phyloP scores from a whole-genome alignment of 2,113 vertebrate species.

The Halcyon malimbica region DNA sequence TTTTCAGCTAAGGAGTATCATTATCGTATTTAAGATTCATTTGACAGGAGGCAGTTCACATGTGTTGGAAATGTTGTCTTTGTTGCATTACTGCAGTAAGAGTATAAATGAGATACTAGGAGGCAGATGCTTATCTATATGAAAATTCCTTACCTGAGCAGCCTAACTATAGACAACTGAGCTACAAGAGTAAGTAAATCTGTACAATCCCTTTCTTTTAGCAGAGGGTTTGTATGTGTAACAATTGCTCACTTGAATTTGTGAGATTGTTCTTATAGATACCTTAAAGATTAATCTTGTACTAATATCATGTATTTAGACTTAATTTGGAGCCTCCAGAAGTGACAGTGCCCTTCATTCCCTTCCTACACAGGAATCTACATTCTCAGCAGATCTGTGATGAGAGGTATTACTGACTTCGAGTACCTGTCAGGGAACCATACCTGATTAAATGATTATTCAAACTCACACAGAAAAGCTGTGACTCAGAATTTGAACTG shows the following conservation, averaged over 20 bases:
- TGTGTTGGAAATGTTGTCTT: neutral
- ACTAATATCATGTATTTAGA: neutral
- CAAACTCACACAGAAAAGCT: neutral
- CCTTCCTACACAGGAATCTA: neutral
- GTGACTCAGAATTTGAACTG: neutral
- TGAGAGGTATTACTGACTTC: neutral
- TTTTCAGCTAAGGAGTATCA: neutral
- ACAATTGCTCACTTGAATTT: neutral
- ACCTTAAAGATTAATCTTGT: neutral
- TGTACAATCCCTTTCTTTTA: neutral
- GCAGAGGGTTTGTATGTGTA: neutral
- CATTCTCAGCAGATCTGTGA: neutral
- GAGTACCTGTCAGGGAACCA: rapidly evolving
- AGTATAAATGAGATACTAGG: neutral
- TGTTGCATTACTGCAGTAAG: neutral
- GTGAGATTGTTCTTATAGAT: neutral
- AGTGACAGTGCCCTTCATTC: neutral
- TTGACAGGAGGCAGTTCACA: constrained; percentile 23
- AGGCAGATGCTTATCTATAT: constrained; percentile 1
- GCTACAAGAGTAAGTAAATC: neutral
- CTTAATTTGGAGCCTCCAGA: neutral
- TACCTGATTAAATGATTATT: neutral
- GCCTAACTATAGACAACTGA: neutral
- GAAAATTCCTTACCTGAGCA: neutral
- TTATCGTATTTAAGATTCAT: neutral